A percentile compares a stretch with the other conserved stretches of the same genome.
Conservation (phyloP, 2,888 invertebrate species). For the Coelinius sp. region DNA sequence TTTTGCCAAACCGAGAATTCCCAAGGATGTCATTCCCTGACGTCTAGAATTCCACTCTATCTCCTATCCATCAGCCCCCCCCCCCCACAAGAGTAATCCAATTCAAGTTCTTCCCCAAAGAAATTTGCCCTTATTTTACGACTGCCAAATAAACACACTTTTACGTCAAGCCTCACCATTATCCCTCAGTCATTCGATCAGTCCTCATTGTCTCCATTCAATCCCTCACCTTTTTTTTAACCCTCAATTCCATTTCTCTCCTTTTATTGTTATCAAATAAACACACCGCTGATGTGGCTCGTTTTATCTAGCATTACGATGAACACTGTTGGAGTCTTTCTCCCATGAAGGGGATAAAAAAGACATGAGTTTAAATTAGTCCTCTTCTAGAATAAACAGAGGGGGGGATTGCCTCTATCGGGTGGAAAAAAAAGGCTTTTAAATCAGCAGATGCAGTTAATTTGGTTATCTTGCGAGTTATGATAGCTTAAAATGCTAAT, state of each 20-base stretch:
- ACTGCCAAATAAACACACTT: background rate
- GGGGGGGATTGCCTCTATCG: background rate
- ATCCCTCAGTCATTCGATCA: slow-evolving; percentile 18
- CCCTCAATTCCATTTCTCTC: background rate
- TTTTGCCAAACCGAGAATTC: background rate
- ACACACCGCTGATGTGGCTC: slow-evolving; percentile 34
- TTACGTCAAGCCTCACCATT: slow-evolving; percentile 4
- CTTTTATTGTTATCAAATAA: slow-evolving; percentile 38
- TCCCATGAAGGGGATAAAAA: background rate
- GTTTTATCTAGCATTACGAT: slow-evolving; percentile 29
- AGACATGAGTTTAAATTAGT: slow-evolving; percentile 32
- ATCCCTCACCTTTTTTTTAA: background rate
- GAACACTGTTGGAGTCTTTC: background rate
- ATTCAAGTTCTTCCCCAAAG: background rate
- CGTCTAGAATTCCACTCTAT: background rate
- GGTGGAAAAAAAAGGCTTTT: background rate
- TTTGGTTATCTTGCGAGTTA: background rate
- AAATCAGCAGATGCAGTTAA: background rate
- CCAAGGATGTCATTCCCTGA: background rate
- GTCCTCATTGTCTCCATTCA: slow-evolving; percentile 12
- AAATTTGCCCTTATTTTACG: background rate
- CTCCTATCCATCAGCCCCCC: background rate
- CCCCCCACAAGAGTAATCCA: background rate
- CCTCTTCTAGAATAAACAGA: background rate
- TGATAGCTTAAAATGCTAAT: slow-evolving; percentile 15